A percentile compares a stretch with the other conserved stretches of the same genome.
Conservation (phyloP, 2,797 vertebrate genomes). For the Jordanella pulchra region DNA sequence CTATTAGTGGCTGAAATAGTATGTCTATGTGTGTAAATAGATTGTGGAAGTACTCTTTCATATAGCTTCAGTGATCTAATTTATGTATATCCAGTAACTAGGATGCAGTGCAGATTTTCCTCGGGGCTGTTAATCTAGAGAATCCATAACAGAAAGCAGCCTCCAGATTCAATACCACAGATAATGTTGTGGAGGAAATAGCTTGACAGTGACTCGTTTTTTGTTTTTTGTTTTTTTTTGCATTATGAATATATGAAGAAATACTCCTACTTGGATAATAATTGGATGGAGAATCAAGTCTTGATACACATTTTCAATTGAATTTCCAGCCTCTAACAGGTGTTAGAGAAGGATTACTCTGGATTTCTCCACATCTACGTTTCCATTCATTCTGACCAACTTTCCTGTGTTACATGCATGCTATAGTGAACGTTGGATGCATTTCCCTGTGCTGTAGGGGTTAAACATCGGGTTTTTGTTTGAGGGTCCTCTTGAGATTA, state of each 20-base stretch:
- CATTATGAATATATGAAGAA: not conserved
- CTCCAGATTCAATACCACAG: slow-evolving; percentile 5
- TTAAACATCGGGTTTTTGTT: no score
- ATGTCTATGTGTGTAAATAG: slow-evolving; percentile 25
- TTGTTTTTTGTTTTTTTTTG: not conserved
- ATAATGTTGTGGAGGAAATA: slow-evolving; percentile 8
- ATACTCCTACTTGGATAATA: not conserved
- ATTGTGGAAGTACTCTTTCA: slow-evolving; percentile 22
- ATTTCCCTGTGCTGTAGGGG: no score
- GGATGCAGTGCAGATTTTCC: slow-evolving; percentile 51
- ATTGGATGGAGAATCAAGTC: no score
- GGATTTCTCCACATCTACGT: no score
- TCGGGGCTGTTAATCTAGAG: slow-evolving; percentile 27
- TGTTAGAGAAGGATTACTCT: no score
- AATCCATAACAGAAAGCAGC: not conserved
- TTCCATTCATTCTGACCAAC: no score
- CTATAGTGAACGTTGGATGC: no score
- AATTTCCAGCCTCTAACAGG: not conserved
- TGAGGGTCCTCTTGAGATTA: no score
- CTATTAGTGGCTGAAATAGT: slow-evolving; percentile 20
- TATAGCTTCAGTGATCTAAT: slow-evolving; percentile 26
- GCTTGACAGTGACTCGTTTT: not conserved
- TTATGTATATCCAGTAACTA: slow-evolving; percentile 41
- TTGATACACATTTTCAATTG: no score
- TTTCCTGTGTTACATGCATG: no score